Conservation (phyloP, 2,888 invertebrate genomes). For the Noctua janthe region DNA sequence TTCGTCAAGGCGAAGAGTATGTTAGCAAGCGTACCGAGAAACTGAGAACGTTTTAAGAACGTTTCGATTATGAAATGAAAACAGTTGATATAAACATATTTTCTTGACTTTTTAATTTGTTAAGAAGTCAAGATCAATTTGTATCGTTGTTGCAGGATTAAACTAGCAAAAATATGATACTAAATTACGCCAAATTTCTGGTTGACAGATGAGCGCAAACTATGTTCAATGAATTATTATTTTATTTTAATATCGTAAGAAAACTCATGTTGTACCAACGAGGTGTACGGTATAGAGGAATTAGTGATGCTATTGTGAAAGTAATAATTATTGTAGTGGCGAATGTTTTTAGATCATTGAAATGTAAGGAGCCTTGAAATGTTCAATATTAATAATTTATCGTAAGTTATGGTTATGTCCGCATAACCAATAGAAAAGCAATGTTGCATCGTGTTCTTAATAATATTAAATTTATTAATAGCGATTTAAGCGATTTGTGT, state of each 20-base stretch:
- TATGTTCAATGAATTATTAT: constrained; percentile 33
- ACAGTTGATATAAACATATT: constrained; percentile 2
- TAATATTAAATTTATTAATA: constrained; percentile 48
- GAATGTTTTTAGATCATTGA: constrained; percentile 70
- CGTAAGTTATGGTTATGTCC: constrained; percentile 63
- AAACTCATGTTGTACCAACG: constrained; percentile 42
- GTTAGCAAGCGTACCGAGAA: no score
- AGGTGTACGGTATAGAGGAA: constrained; percentile 30
- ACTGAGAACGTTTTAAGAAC: background rate
- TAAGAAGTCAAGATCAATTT: constrained; percentile 16
- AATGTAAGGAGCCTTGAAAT: constrained; percentile 67
- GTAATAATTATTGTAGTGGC: constrained; percentile 58
- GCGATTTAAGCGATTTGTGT: constrained; percentile 53
- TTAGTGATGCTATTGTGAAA: constrained; percentile 54
- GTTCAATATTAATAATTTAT: constrained; percentile 66
- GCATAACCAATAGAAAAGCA: constrained; percentile 62
- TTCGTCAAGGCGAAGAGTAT: background rate
- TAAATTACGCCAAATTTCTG: constrained; percentile 3
- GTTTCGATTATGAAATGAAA: background rate
- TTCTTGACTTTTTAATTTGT: constrained; percentile 7
- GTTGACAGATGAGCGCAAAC: constrained; percentile 28
- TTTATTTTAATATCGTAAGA: constrained; percentile 27
- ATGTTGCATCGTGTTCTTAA: constrained; percentile 64
- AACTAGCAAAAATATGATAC: background rate
- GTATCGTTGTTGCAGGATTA: background rate